These are phyloP conservation scores for Leucoraja erinaceus DNA, from an alignment of 2,113 vertebrate genomes.

Conservation along the genomic window DNA sequence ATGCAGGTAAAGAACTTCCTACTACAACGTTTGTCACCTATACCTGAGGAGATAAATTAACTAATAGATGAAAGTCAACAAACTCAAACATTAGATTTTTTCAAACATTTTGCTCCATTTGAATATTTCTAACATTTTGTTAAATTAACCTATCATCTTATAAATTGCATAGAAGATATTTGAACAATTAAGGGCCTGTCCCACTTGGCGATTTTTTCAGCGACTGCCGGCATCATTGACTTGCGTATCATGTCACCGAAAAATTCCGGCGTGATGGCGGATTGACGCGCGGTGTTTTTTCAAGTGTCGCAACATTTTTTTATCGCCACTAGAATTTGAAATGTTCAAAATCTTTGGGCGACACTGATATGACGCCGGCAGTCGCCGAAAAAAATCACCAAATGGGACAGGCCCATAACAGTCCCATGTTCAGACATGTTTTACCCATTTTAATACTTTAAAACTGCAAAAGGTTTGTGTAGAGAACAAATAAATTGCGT, in stretches of 20 bases:
- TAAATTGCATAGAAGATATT: not conserved
- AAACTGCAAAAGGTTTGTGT: not conserved
- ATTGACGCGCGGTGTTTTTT: too few relatives aligned
- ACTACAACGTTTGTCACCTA: not conserved
- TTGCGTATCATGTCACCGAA: too few relatives aligned
- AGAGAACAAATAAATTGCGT: not conserved
- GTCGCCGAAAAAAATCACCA: not conserved
- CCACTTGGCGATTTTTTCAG: too few relatives aligned
- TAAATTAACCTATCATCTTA: not conserved
- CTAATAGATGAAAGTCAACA: not conserved
- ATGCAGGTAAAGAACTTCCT: not conserved
- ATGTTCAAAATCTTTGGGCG: too few relatives aligned
- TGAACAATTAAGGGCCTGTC: not conserved
- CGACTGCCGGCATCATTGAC: too few relatives aligned
- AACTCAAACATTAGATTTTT: not conserved
- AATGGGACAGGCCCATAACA: not conserved
- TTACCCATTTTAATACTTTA: too few relatives aligned
- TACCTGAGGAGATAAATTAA: not conserved
- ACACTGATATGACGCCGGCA: too few relatives aligned
- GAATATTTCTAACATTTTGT: not conserved
- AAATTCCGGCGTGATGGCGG: too few relatives aligned
- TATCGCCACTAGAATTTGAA: too few relatives aligned
- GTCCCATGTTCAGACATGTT: not conserved
- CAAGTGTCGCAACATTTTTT: too few relatives aligned
- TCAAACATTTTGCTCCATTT: not conserved